Percentiles rank a stretch among this genome's conserved stretches.
phyloP scores from a whole-genome alignment of 2,797 vertebrate genomes.

The Sorex maritimensis region DNA sequence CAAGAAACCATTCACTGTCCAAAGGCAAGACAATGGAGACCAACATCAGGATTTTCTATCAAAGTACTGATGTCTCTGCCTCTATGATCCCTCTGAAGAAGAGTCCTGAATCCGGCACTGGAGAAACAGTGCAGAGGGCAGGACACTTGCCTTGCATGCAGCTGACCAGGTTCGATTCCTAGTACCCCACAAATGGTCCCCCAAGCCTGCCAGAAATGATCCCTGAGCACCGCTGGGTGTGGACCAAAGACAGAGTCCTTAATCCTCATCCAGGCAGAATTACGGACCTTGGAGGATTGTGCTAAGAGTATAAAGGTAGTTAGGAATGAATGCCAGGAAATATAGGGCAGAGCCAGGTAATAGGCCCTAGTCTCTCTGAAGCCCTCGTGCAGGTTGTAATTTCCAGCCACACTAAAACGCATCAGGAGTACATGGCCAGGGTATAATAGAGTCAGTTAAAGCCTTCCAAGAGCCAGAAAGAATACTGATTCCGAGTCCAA shows the following conservation, averaged over 20 bases:
- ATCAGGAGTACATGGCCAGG: constrained; percentile 18
- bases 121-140: too few species aligned
- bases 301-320: constrained; percentile 54
- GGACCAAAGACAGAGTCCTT: neutral
- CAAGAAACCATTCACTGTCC: constrained; percentile 6
- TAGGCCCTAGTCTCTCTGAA: constrained; percentile 47
- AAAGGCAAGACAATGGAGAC: neutral
- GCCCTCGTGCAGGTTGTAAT: constrained; percentile 56
- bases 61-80: neutral
- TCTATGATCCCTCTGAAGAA: neutral
- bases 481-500: constrained; percentile 39
- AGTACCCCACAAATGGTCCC: too few species aligned
- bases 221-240: too few species aligned
- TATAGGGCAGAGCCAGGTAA: constrained; percentile 62
- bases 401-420: constrained; percentile 70
- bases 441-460: constrained; percentile 7
- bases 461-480: constrained; percentile 7
- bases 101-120: neutral
- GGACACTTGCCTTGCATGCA: too few species aligned
- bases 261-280: constrained; percentile 68
- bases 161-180: too few species aligned
- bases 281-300: constrained; percentile 44
- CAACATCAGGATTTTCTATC: neutral
- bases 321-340: constrained; percentile 50
- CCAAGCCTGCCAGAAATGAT: too few species aligned